Conservation (phyloP, 2,888 invertebrate genomes). For the Dioctria linearis region DNA sequence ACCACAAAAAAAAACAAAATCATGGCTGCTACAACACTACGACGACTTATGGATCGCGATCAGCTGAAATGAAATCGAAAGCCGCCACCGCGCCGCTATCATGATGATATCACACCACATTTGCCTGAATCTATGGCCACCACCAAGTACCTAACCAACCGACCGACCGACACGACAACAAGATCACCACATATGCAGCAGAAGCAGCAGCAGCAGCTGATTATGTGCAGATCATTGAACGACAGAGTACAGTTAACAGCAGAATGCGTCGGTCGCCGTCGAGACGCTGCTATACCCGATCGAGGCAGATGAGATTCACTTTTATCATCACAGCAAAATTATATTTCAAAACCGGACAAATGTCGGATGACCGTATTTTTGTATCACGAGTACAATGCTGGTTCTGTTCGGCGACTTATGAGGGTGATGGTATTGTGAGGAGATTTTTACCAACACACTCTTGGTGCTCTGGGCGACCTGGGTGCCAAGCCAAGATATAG, state of each 20-base stretch:
- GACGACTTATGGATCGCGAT: constrained; percentile 31
- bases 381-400: too few relatives aligned
- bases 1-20: neutral
- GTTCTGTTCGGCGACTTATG: too few relatives aligned
- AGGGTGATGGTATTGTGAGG: too few relatives aligned
- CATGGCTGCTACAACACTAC: neutral
- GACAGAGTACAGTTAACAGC: constrained; percentile 18
- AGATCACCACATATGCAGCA: constrained; percentile 6
- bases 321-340: neutral
- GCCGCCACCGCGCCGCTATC: constrained; percentile 5
- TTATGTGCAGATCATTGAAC: constrained; percentile 12
- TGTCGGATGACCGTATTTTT: too few relatives aligned
- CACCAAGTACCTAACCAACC: neutral
- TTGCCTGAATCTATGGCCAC: too few relatives aligned
- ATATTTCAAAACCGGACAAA: too few relatives aligned
- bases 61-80: constrained; percentile 49
- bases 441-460: too few relatives aligned
- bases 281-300: neutral
- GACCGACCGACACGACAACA: neutral
- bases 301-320: too few relatives aligned
- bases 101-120: neutral
- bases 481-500: too few relatives aligned
- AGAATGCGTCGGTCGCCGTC: neutral
- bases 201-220: constrained; percentile 5
- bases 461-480: too few relatives aligned